phyloP scores from a whole-genome alignment of 2,797 vertebrate genomes.

The Phoxinus dragarum region DNA sequence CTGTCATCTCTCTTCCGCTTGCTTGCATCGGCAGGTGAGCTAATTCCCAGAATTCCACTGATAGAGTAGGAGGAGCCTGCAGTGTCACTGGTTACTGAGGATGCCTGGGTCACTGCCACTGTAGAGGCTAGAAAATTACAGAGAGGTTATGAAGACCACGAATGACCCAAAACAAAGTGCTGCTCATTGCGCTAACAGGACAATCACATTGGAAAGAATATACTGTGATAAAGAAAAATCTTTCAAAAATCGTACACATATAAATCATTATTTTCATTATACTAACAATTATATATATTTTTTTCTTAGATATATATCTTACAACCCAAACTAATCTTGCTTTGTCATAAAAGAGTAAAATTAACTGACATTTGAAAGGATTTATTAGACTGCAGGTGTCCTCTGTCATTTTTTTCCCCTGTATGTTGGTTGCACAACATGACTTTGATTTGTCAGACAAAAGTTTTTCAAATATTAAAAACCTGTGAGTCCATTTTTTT shows the following conservation, averaged over 20 bases:
- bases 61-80: constrained; percentile 98
- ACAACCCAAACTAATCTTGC: background rate
- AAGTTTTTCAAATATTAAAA: background rate
- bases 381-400: background rate
- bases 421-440: background rate
- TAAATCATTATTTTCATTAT: background rate
- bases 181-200: background rate
- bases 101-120: constrained; percentile 92
- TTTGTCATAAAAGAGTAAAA: background rate
- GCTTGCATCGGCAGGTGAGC: constrained; percentile 88
- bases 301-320: background rate
- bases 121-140: constrained; percentile 84
- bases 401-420: background rate
- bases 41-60: constrained; percentile 97
- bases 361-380: background rate
- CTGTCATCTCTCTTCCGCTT: constrained; percentile 98
- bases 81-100: constrained; percentile 91
- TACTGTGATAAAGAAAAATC: background rate
- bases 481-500: background rate
- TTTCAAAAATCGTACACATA: background rate
- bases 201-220: background rate
- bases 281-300: background rate
- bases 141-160: constrained; percentile 9
- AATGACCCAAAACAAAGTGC: background rate
- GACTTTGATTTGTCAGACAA: background rate